Evolutionary conservation across 2,797 vertebrate species (phyloP).

Genomic region (Danionella dracula): DNA sequence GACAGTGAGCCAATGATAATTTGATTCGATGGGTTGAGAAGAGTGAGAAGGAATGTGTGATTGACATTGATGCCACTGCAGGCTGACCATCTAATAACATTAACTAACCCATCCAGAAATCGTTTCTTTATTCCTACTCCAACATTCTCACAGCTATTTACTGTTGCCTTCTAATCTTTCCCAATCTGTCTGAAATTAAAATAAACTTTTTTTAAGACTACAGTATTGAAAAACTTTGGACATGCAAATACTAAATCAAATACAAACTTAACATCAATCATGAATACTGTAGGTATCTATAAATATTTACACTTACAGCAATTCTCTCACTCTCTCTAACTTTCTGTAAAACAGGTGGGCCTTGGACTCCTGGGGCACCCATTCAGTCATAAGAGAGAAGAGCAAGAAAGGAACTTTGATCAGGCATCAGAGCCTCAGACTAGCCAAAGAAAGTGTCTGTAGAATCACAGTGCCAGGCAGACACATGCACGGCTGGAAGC

Average conservation of each 20-base stretch:
- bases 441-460: conserved; percentile 29
- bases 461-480: neutral
- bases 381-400: conserved; percentile 26
- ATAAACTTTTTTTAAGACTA: too few relatives aligned
- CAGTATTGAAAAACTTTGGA: too few relatives aligned
- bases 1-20: neutral
- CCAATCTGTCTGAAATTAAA: too few relatives aligned
- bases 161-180: too few relatives aligned
- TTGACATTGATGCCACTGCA: neutral
- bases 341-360: conserved; percentile 28
- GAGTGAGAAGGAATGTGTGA: neutral
- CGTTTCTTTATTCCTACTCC: neutral
- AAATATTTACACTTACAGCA: too few relatives aligned
- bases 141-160: neutral
- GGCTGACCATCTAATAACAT: neutral
- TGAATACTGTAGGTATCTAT: too few relatives aligned
- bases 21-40: conserved; percentile 7
- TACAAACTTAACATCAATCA: too few relatives aligned
- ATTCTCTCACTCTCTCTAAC: conserved; percentile 14
- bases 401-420: conserved; percentile 39
- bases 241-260: too few relatives aligned
- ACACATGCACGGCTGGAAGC: neutral
- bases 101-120: too few relatives aligned
- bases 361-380: conserved; percentile 31
- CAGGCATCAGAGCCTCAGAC: conserved; percentile 31